A percentile compares a stretch with the other conserved stretches of the same genome.
Evolutionary conservation across 2,797 vertebrate genomes (phyloP).

Genomic region (Tympanoctomys barrerae): DNA sequence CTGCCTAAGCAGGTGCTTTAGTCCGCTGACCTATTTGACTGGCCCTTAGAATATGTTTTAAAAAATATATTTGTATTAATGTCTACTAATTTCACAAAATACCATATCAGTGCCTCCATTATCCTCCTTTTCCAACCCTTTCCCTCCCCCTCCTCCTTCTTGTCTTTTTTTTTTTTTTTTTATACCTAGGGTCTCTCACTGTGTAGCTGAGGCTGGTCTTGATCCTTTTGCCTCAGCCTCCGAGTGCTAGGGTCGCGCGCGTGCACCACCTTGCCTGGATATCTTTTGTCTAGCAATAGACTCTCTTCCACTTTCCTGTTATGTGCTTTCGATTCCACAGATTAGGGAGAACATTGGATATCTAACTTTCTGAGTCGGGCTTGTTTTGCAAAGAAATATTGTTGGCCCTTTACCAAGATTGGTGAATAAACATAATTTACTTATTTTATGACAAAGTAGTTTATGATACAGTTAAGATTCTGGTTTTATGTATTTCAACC

Average conservation of each 20-base stretch:
- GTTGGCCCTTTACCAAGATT: neutral
- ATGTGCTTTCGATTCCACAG: neutral
- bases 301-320: neutral
- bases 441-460: slow-evolving; percentile 29
- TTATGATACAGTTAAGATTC: neutral
- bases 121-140: no score
- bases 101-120: neutral
- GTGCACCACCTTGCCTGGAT: no score
- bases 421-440: neutral
- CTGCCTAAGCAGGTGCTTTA: no score
- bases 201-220: neutral
- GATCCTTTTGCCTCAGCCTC: neutral
- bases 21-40: no score
- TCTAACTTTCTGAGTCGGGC: neutral
- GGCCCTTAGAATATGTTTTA: neutral
- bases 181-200: neutral
- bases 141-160: no score
- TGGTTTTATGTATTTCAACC: slow-evolving; percentile 44
- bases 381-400: neutral
- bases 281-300: neutral
- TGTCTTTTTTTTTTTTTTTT: no score
- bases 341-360: neutral
- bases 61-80: neutral
- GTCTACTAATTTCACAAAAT: neutral
- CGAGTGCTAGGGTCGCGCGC: neutral